A percentile compares a stretch with the other conserved stretches of the same genome.
phyloP scores from a whole-genome alignment of 2,113 vertebrate genomes.

The Erpornis zantholeuca region DNA sequence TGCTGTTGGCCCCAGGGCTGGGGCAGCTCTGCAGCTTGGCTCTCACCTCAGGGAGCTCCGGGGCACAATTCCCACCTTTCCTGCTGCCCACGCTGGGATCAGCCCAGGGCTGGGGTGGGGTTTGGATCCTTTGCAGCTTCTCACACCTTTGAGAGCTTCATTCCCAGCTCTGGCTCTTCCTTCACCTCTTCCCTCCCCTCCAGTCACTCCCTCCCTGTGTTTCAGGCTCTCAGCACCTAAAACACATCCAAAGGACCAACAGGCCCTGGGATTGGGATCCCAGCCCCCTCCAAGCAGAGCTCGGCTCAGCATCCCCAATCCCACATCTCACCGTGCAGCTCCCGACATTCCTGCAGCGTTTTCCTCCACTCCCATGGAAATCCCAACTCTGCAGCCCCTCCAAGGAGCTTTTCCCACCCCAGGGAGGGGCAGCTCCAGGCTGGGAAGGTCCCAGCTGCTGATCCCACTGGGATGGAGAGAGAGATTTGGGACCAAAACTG shows the following conservation, averaged over 20 bases:
- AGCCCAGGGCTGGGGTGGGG: accelerated
- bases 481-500: neutral
- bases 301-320: neutral
- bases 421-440: neutral
- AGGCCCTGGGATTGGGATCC: neutral
- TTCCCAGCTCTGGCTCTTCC: neutral
- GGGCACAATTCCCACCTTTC: neutral
- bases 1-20: neutral
- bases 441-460: neutral
- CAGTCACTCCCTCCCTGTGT: neutral
- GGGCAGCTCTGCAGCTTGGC: neutral
- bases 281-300: neutral
- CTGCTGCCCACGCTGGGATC: neutral
- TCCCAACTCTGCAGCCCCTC: neutral
- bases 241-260: accelerated
- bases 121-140: neutral
- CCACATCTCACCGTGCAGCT: accelerated
- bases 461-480: accelerated
- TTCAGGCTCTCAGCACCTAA: neutral
- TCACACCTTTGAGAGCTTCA: neutral
- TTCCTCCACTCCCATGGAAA: accelerated
- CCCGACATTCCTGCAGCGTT: accelerated
- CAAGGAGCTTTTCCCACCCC: neutral
- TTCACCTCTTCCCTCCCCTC: neutral
- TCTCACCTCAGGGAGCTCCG: neutral